Conservation (phyloP, 64 coral and sea anemone species). For the Exaiptasia diaphana region DNA sequence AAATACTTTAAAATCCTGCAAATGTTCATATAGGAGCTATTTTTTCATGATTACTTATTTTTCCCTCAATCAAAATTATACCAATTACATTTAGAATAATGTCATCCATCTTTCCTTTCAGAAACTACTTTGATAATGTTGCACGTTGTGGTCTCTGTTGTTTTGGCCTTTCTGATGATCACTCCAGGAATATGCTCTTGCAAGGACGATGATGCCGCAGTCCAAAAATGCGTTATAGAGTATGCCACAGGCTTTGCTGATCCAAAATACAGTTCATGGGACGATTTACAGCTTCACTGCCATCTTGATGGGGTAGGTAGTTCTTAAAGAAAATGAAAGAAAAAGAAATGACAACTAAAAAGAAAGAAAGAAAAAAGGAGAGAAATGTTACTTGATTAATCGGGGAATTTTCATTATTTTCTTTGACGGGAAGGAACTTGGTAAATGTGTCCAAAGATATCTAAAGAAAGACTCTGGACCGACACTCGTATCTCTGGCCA, state of each 20-base stretch:
- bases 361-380: background rate
- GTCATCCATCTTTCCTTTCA: no score
- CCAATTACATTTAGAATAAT: no score
- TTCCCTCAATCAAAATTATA: no score
- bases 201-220: background rate
- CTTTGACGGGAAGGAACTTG: background rate
- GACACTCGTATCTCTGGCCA: background rate
- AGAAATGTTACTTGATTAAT: background rate
- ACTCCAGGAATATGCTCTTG: background rate
- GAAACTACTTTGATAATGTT: no score
- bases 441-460: background rate
- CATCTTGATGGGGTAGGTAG: background rate
- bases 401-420: background rate
- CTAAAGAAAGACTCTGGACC: background rate
- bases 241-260: conserved; percentile 7
- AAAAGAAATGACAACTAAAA: background rate
- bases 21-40: no score
- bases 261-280: background rate
- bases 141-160: no score
- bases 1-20: no score
- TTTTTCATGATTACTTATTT: no score
- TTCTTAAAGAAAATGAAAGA: background rate
- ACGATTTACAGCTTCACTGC: background rate
- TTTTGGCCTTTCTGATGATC: background rate
- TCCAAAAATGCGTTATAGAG: background rate